Percentiles rank a stretch among this genome's conserved stretches.
Conservation (phyloP, 2,888 invertebrate species). For the Apamea anceps region DNA sequence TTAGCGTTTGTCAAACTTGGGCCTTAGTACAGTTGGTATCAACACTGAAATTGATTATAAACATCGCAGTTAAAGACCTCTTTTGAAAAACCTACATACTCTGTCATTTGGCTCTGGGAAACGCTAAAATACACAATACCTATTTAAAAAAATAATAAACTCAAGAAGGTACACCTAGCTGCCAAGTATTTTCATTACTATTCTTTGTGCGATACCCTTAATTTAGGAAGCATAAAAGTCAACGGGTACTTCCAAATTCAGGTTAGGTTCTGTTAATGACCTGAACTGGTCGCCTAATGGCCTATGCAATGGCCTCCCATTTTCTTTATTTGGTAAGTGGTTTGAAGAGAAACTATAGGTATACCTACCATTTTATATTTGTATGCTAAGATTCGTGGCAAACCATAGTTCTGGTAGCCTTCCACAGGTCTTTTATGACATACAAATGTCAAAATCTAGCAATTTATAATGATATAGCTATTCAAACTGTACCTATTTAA, state of each 20-base stretch:
- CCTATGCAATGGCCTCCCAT: background rate
- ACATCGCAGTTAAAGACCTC: background rate
- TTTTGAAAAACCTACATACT: background rate
- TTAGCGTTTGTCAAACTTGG: too few species aligned
- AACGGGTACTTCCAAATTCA: conserved; percentile 27
- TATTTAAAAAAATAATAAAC: background rate
- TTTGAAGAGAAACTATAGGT: background rate
- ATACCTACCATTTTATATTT: background rate
- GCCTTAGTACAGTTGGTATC: too few species aligned
- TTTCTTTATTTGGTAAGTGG: background rate
- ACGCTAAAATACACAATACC: too few species aligned
- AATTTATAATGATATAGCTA: background rate
- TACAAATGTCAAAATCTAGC: background rate
- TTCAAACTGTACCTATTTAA: background rate
- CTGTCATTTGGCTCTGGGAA: background rate
- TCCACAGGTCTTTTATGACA: background rate
- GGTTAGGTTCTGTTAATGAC: conserved; percentile 30
- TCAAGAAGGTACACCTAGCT: background rate
- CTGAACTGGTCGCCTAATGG: background rate
- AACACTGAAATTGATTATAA: background rate
- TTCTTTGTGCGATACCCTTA: conserved; percentile 15
- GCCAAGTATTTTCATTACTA: conserved; percentile 14
- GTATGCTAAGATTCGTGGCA: background rate
- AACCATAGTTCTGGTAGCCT: background rate
- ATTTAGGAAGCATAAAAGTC: conserved; percentile 38